phyloP scores from a whole-genome alignment of 2,113 vertebrate species.

The Dipodomys stephensi region DNA sequence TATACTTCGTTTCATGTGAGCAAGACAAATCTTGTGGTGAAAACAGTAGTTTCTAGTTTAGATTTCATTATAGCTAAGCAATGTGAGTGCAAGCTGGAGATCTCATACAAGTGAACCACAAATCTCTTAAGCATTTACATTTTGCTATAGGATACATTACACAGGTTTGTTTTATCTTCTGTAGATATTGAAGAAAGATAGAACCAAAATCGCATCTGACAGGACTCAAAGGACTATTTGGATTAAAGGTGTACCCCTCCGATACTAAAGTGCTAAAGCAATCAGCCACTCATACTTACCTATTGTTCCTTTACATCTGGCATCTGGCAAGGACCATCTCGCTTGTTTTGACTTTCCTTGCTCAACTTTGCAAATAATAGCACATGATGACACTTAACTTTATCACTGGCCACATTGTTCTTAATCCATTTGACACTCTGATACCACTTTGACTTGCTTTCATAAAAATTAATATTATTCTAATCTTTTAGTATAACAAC shows the following conservation, averaged over 20 bases:
- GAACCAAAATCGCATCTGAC: not conserved
- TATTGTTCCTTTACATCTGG: not conserved
- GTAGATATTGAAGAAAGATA: not conserved
- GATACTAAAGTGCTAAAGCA: not conserved
- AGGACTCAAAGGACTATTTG: not conserved
- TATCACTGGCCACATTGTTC: not conserved
- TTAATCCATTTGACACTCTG: not conserved
- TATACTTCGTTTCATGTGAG: not conserved
- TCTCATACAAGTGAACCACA: not conserved
- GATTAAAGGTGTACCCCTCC: rapidly evolving
- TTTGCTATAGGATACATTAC: not conserved
- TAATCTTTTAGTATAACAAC: not conserved
- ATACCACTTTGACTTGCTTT: not conserved
- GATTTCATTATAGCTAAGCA: not conserved
- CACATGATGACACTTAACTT: not conserved
- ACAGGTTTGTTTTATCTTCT: not conserved
- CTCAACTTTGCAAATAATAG: not conserved
- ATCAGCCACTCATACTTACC: not conserved
- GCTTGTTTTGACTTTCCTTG: not conserved
- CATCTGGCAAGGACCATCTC: too few relatives aligned
- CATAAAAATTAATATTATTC: not conserved
- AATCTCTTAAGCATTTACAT: not conserved
- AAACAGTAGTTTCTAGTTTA: not conserved
- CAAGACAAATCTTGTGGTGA: not conserved
- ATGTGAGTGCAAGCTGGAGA: not conserved